Evolutionary conservation across 2,797 vertebrate species (phyloP).

Genomic region (Decapterus maruadsi): DNA sequence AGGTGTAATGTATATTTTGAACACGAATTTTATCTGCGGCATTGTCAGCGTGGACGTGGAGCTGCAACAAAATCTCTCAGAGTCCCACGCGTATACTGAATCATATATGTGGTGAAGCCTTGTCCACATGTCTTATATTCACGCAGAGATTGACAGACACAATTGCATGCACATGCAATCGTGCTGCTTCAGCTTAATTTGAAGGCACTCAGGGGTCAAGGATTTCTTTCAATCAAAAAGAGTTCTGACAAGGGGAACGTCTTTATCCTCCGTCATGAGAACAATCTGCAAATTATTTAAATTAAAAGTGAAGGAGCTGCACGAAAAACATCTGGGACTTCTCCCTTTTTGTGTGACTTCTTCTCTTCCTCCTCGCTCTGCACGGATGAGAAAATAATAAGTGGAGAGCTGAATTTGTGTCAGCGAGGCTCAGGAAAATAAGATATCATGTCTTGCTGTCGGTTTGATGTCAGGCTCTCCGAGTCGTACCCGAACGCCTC

Average conservation of each 20-base stretch:
- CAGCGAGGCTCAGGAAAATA: constrained; percentile 95
- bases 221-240: constrained; percentile 80
- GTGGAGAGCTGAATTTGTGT: constrained; percentile 95
- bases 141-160: constrained; percentile 81
- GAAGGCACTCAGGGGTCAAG: constrained; percentile 81
- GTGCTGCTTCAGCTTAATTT: constrained; percentile 81
- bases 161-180: constrained; percentile 87
- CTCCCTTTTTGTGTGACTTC: constrained; percentile 81
- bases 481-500: constrained; percentile 93
- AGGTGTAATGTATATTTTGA: constrained; percentile 56
- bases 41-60: constrained; percentile 28
- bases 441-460: constrained; percentile 99
- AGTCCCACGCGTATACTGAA: constrained; percentile 39
- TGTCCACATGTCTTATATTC: constrained; percentile 83
- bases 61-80: constrained; percentile 39
- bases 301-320: constrained; percentile 87
- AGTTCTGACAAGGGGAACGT: constrained; percentile 86
- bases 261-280: constrained; percentile 87
- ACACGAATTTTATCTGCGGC: constrained; percentile 41
- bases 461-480: constrained; percentile 94
- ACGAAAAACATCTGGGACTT: constrained; percentile 90
- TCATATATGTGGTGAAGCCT: constrained; percentile 45
- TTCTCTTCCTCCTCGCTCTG: constrained; percentile 29
- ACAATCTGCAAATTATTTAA: constrained; percentile 92
- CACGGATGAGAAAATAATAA: constrained; percentile 95